Base-by-base conservation (phyloP, 1,140 invertebrate genomes). In the Neodiprion pinetum region DNA sequence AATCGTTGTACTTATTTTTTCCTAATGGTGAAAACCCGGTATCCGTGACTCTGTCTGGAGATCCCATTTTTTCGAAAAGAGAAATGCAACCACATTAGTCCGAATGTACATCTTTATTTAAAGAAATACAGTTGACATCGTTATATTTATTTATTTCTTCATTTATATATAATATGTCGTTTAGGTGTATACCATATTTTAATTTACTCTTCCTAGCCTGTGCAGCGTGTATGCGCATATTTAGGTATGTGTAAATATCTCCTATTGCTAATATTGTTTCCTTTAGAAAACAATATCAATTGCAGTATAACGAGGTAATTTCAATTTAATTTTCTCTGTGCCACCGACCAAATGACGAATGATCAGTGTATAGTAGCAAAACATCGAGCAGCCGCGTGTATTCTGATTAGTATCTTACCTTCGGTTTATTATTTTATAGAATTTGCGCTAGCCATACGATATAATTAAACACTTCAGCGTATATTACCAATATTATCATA, bases 101-200 rank as follows among this genome's bases (percentile, higher is more conserved):
- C 86, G 86, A 88, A 88, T 88, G 85, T 88, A 88, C 86, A 88
- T 88, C 87, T 88, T 88, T 88, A 88, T 88, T 61, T 88, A 88
- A 88, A 88, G 87, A 89, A 89, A 89, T 89, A 89, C 88, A 89
- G 85, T 88, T 88, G 86, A 89, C 86, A 85, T 86, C 85, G 87
- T 88, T 88, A 84, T 87, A 81, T 61, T 81, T 88, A 88, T 87
- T 86, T 88, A 86, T 87, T 83, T 69, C 81, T 84, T 81, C 83
- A 78, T 80, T 83, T 83, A 79, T 40, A 72, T 72, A 72, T 72
- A 72, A 69, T 69, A 69, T 86, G 80, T 87, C 82, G 81, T 85
- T 87, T 85, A 85, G 84, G 84, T 85, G 86, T 79, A 61, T 2
- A 12, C n/a, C n/a, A 61, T 61, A 12, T 61, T 61, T 61, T 87